Evolutionary conservation across 2,797 vertebrate species (phyloP), one percentile per base, ranked within the genome.

Genomic region (Crenuchus spilurus): DNA sequence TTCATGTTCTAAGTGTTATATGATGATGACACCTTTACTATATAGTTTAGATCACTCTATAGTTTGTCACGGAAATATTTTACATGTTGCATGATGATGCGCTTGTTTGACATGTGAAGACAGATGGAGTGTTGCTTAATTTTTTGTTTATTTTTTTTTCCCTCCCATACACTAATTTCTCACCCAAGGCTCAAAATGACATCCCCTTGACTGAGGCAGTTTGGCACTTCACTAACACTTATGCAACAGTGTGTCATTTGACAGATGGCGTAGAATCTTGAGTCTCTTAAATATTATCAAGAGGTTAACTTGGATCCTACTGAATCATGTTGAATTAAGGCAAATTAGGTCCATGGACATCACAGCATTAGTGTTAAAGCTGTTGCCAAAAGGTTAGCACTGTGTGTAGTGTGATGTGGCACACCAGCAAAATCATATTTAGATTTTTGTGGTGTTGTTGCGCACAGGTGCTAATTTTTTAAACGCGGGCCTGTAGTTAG

Each of bases 201-300:
- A 63, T 63, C 61, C 61, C 41, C 41, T 63, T 63, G 61, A 46
- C 61, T 63, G 61, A 63, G 61, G 61, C 61, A 35, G 24, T 63
- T 44, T 63, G 61, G 61, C 61, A 63, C 24, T 44, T 63, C 10
- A 10, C 61, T 63, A 46, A 44, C 61, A 30, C 41, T 63, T 63
- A 63, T 26, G 61, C 61, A 63, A 63, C 61, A 63, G 41, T 44
- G 61, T 63, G 61, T 63, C 61, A 63, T 63, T 63, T 63, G 61
- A 63, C 61, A 63, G 61, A 44, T 63, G 61, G 61, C 26, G 14
- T 24, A 46, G 61, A 63, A 63, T 63, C 61, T 63, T 63, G 39
- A 63, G 61, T 41, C 41, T 30, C 39, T 63, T 63, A 63, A 63
- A 63, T 46, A 63, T 63, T 63, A 39, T 63, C 39, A 63, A 8